Evolutionary conservation across 2,113 vertebrate species (phyloP), one percentile per base, ranked within the genome.

Genomic region (Centropristis striata): DNA sequence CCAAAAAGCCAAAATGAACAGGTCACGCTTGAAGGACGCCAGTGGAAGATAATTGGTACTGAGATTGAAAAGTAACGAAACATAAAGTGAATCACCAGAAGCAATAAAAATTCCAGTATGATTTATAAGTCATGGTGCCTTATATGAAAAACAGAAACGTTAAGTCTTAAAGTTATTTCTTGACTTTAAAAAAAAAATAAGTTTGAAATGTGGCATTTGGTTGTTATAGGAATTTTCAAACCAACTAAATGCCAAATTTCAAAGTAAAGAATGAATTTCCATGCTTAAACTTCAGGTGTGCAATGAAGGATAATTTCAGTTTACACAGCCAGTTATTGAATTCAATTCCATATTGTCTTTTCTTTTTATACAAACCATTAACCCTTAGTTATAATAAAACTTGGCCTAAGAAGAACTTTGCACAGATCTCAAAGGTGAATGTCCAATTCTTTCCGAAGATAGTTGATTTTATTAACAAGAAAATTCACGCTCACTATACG

Each of bases 91-190:
- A 32, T 46, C 8, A 46, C 12, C 7, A 37, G 14, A 65, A 50
- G 6, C 20, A 6, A 44, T 36, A 1, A 9, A 42, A 6, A 13
- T 1, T 0, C 15, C 0, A 27, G 37, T 25, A 12, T 0, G 21
- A 68, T 67, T 51, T 3, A 51, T 14, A 28, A 54, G 13, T 28
- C 5, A 36, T 18, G 7, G 20, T 39, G 8, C 11, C 11, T 8
- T 39, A 8, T 10, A 39, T 39, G 6, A 13, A 23, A 59, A 57
- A 15, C 1, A 51, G 20, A 51, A 18, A n/a, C 8, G 32, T 6
- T 13, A 5, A 16, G 47, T 37, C 23, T 54, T 20, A 71, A 37
- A 12, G 20, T 23, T 44, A 1, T 25, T 32, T 5, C 23, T 15
- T 53, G 3, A 44, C n/a, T 1, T 27, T 42, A 2, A 6, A 20